These are phyloP conservation scores for Ips nitidus DNA, from an alignment of 1,140 invertebrate species.

Conservation along the genomic window DNA sequence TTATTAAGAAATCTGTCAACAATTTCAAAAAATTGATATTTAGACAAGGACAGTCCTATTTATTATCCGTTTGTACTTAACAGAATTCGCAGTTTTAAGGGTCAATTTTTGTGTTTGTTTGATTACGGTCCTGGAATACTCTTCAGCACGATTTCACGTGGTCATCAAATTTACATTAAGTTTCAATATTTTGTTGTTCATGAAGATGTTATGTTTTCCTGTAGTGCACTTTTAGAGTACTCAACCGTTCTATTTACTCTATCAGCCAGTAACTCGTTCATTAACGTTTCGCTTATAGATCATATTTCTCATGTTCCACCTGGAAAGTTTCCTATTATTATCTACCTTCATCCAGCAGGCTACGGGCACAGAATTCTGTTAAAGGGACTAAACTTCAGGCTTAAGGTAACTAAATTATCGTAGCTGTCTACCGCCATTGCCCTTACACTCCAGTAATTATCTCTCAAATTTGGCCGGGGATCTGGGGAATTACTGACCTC, in stretches of 20 bases:
- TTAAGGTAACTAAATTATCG: conserved; percentile 48
- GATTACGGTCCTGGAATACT: too few relatives aligned
- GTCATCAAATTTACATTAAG: conserved; percentile 27
- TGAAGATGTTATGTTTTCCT: conserved; percentile 7
- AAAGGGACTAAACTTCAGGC: conserved; percentile 26
- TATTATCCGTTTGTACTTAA: too few relatives aligned
- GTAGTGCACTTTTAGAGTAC: not conserved
- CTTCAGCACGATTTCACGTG: conserved; percentile 8
- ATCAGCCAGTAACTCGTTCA: not conserved
- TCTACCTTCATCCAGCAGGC: conserved; percentile 10
- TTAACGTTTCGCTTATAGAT: not conserved
- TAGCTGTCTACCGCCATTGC: conserved; percentile 42
- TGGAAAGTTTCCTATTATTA: conserved; percentile 14
- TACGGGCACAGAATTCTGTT: conserved; percentile 25
- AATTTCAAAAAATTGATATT: too few relatives aligned
- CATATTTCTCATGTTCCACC: not conserved
- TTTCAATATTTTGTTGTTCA: conserved; percentile 19
- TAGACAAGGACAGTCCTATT: too few relatives aligned
- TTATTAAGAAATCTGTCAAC: too few relatives aligned
- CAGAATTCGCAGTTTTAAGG: too few relatives aligned
- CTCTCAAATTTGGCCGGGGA: conserved; percentile 52
- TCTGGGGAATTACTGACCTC: conserved; percentile 47
- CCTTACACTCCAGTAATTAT: conserved; percentile 50
- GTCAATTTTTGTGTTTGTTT: too few relatives aligned
- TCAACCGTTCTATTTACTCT: not conserved